Conservation (phyloP, 2,113 vertebrate genomes). For the Malurus melanocephalus region DNA sequence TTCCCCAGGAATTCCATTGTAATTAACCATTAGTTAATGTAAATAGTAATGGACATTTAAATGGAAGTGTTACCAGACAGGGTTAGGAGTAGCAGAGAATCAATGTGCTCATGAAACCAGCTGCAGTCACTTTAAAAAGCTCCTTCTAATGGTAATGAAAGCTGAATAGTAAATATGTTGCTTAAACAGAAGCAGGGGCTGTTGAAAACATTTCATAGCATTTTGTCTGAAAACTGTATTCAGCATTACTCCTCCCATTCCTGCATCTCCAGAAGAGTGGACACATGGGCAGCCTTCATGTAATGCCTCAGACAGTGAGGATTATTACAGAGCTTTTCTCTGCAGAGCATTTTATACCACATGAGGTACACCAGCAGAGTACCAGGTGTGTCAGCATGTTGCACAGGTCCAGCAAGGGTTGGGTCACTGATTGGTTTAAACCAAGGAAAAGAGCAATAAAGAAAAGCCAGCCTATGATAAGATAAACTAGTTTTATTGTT, state of each 20-base stretch:
- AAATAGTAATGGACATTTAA: conserved; percentile 74
- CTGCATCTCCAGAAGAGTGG: not conserved
- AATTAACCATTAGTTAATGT: conserved; percentile 77
- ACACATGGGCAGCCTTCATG: not conserved
- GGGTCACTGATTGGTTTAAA: not conserved
- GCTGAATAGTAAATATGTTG: conserved; percentile 9
- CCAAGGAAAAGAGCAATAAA: not conserved
- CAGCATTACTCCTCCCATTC: not conserved
- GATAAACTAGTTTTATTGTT: not conserved
- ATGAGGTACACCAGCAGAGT: not conserved
- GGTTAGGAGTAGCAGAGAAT: conserved; percentile 58
- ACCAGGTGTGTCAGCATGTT: not conserved
- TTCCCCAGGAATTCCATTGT: conserved; percentile 68
- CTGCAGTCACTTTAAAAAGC: not conserved
- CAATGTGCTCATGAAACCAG: conserved; percentile 14
- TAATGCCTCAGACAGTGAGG: fast-evolving
- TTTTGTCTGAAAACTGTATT: not conserved
- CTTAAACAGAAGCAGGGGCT: not conserved
- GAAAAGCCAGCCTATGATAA: not conserved
- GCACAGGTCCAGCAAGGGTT: fast-evolving
- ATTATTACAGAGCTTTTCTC: not conserved
- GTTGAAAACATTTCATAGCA: not conserved
- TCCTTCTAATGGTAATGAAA: conserved; percentile 11
- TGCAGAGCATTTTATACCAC: not conserved
- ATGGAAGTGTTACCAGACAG: conserved; percentile 57